Evolutionary conservation across 2,888 invertebrate genomes (phyloP).

Genomic region (Stenoptilia bipunctidactyla): DNA sequence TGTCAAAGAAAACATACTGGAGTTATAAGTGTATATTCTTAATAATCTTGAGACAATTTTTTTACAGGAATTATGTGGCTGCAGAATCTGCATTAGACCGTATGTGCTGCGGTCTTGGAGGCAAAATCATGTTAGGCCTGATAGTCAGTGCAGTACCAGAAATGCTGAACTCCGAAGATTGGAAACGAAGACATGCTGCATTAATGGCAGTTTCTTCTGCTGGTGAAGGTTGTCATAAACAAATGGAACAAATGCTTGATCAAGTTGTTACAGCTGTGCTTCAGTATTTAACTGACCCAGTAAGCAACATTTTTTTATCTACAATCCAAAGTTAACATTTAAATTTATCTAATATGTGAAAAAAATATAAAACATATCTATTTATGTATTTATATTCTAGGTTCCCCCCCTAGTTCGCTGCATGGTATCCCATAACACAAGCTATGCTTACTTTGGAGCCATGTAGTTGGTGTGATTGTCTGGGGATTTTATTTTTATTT

Average conservation of each 20-base stretch:
- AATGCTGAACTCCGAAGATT: slow-evolving; percentile 87
- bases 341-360: too few relatives aligned
- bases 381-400: too few relatives aligned
- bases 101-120: slow-evolving; percentile 96
- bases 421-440: too few relatives aligned
- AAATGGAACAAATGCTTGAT: slow-evolving; percentile 96
- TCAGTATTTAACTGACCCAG: slow-evolving; percentile 86
- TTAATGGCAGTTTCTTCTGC: slow-evolving; percentile 98
- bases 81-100: slow-evolving; percentile 98
- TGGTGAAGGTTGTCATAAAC: slow-evolving; percentile 98
- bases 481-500: too few relatives aligned
- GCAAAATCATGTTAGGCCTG: slow-evolving; percentile 89
- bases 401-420: too few relatives aligned
- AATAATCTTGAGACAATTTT: too few relatives aligned
- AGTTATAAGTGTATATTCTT: slow-evolving; percentile 2
- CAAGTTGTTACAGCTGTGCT: slow-evolving; percentile 93
- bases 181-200: slow-evolving; percentile 95
- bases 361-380: too few relatives aligned
- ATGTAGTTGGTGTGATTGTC: too few relatives aligned
- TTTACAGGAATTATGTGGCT: slow-evolving; percentile 86
- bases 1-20: too few relatives aligned
- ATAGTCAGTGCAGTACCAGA: slow-evolving; percentile 87
- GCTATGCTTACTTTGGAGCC: too few relatives aligned
- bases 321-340: too few relatives aligned
- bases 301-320: too few relatives aligned